A percentile compares a stretch with the other conserved stretches of the same genome.
Conservation (phyloP, 2,113 vertebrate species). For the Hemibagrus wyckioides region DNA sequence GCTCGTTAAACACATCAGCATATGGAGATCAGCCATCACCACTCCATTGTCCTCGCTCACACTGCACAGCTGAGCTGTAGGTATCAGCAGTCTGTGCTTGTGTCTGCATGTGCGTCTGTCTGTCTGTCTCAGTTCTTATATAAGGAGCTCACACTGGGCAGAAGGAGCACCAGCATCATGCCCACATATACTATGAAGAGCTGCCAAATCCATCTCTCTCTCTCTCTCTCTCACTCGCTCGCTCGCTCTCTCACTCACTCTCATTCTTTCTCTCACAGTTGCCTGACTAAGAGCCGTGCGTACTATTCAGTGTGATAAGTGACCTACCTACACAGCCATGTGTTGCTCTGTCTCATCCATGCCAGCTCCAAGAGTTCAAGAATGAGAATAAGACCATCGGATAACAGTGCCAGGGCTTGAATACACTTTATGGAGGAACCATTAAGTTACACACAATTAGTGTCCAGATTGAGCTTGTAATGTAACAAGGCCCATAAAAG, state of each 20-base stretch:
- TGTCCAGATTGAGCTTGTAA: slow-evolving; percentile 4
- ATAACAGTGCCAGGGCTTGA: not conserved
- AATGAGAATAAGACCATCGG: slow-evolving; percentile 17
- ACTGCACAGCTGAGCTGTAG: slow-evolving; percentile 64
- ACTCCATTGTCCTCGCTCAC: slow-evolving; percentile 33
- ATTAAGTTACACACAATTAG: slow-evolving; percentile 12
- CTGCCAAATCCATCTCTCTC: slow-evolving; percentile 38
- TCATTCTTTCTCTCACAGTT: slow-evolving; percentile 18
- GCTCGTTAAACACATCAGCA: slow-evolving; percentile 12
- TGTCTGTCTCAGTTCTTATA: slow-evolving; percentile 44
- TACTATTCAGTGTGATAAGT: slow-evolving; percentile 51
- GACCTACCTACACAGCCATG: slow-evolving; percentile 50
- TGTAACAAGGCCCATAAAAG: not conserved
- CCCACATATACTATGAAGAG: slow-evolving; percentile 34
- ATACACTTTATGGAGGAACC: not conserved
- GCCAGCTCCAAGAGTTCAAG: slow-evolving; percentile 9
- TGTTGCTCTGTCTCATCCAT: slow-evolving; percentile 41
- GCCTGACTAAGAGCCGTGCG: slow-evolving; percentile 59
- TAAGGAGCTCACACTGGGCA: slow-evolving; percentile 50
- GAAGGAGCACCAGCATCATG: slow-evolving; percentile 38
- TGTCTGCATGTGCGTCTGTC: slow-evolving; percentile 5
- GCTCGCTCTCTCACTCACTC: slow-evolving; percentile 5
- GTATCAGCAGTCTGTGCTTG: slow-evolving; percentile 49
- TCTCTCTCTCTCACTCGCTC: slow-evolving; percentile 14
- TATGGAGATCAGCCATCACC: slow-evolving; percentile 12